A percentile compares a stretch with the other conserved stretches of the same genome.
These are phyloP conservation scores for Burhinus oedicnemus DNA, from an alignment of 2,113 vertebrate species.

Conservation along the genomic window DNA sequence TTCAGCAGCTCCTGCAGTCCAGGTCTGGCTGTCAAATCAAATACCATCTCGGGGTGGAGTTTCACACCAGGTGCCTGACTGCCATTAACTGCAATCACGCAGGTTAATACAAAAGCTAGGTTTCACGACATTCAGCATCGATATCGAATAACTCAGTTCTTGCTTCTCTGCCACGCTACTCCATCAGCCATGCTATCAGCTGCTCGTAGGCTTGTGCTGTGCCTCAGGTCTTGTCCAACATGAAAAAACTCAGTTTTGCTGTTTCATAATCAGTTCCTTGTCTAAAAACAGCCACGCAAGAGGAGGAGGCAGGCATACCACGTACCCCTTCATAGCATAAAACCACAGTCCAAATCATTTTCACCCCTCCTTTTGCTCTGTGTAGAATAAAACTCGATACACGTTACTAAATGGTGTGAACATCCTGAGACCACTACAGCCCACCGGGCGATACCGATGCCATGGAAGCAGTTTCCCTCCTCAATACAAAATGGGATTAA, in stretches of 20 bases:
- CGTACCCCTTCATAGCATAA: fast-evolving
- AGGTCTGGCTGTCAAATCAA: not conserved
- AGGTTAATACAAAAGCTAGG: not conserved
- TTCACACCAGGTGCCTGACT: not conserved
- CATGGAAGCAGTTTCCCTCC: not conserved
- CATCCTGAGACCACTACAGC: fast-evolving
- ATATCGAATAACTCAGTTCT: not conserved
- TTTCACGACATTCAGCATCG: not conserved
- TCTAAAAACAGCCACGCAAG: not conserved
- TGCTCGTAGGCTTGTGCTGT: not conserved
- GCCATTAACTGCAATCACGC: not conserved
- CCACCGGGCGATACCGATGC: fast-evolving
- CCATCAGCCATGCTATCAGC: fast-evolving
- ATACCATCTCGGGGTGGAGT: slow-evolving; percentile 26
- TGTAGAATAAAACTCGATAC: not conserved
- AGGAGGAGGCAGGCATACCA: not conserved
- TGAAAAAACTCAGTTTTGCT: fast-evolving
- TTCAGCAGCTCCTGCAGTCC: not conserved
- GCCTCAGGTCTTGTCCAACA: not conserved
- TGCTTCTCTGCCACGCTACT: not conserved
- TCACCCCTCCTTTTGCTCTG: not conserved
- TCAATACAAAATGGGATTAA: fast-evolving
- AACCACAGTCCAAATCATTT: not conserved
- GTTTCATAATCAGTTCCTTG: not conserved
- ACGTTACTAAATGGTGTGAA: fast-evolving